These are phyloP conservation scores for Seira sanloemensis DNA, from an alignment of 2,888 invertebrate genomes.

Conservation along the genomic window DNA sequence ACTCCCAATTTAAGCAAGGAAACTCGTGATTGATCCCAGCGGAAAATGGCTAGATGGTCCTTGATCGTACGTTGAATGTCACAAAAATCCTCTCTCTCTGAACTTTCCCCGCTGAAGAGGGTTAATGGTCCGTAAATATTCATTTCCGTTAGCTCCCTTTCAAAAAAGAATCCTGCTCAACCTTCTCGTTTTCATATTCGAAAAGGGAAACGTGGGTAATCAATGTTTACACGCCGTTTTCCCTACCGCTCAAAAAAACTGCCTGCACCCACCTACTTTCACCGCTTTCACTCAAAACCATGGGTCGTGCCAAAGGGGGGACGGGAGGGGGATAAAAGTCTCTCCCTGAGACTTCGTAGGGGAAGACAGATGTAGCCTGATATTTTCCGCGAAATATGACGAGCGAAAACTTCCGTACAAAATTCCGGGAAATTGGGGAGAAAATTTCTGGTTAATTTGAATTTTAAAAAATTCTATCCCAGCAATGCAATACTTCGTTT, in stretches of 20 bases:
- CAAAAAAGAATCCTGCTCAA: background rate
- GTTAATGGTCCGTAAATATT: background rate
- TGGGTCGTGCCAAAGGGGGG: too few species aligned
- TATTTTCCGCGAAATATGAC: too few species aligned
- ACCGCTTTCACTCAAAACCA: background rate
- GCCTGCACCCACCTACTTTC: background rate
- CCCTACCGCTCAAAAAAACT: background rate
- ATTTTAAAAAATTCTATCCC: background rate
- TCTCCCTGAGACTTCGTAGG: too few species aligned
- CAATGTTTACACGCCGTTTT: constrained; percentile 1
- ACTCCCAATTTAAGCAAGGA: background rate
- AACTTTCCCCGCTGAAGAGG: background rate
- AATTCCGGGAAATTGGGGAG: too few species aligned
- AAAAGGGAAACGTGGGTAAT: background rate
- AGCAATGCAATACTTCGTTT: too few species aligned
- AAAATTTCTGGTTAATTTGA: too few species aligned
- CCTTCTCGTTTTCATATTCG: background rate
- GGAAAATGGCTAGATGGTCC: background rate
- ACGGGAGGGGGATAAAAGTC: too few species aligned
- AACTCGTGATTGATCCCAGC: background rate
- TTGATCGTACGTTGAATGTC: background rate
- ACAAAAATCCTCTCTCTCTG: too few species aligned
- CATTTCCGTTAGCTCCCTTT: background rate
- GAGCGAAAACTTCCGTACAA: too few species aligned
- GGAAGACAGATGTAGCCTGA: too few species aligned